A percentile compares a stretch with the other conserved stretches of the same genome.
Evolutionary conservation across 1,140 invertebrate species (phyloP).

Genomic region (Cataglyphis hispanica): DNA sequence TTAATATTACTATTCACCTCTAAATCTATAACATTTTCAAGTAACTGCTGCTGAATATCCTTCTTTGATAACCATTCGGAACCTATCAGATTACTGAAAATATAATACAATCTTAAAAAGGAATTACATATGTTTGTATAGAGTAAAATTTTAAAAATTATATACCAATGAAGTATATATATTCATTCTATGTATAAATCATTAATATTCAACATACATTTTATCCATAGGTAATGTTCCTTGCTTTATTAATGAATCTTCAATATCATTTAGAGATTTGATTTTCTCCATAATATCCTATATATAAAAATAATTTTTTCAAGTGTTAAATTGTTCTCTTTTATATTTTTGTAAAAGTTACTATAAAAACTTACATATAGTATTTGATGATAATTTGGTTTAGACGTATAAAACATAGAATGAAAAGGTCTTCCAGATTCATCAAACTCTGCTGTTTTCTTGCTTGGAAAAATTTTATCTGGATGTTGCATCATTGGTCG

Average conservation of each 20-base stretch:
- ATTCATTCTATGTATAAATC: conserved; percentile 45
- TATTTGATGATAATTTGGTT: conserved; percentile 93
- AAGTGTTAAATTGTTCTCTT: conserved; percentile 36
- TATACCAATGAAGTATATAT: conserved; percentile 25
- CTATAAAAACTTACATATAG: conserved; percentile 89
- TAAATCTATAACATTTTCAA: conserved; percentile 90
- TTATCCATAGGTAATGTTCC: conserved; percentile 87
- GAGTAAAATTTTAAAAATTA: conserved; percentile 1
- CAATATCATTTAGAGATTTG: conserved; percentile 89
- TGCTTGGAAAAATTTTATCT: conserved; percentile 93
- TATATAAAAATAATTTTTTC: conserved; percentile 42
- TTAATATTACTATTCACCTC: conserved; percentile 40
- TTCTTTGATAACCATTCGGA: conserved; percentile 91
- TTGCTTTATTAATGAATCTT: conserved; percentile 90
- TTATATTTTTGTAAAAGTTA: neutral
- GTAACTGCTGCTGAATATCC: conserved; percentile 89
- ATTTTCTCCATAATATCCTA: conserved; percentile 89
- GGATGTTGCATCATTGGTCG: conserved; percentile 95
- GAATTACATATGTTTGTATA: neutral
- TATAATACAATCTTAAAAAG: conserved; percentile 56
- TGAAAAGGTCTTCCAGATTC: conserved; percentile 94
- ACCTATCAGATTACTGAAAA: conserved; percentile 86
- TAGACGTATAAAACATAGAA: conserved; percentile 95
- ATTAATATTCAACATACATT: conserved; percentile 86
- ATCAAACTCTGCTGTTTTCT: conserved; percentile 97